Percentiles rank a stretch among this genome's conserved stretches.
Evolutionary conservation across 2,888 invertebrate species (phyloP).

Genomic region (Oxyteleia sp.): DNA sequence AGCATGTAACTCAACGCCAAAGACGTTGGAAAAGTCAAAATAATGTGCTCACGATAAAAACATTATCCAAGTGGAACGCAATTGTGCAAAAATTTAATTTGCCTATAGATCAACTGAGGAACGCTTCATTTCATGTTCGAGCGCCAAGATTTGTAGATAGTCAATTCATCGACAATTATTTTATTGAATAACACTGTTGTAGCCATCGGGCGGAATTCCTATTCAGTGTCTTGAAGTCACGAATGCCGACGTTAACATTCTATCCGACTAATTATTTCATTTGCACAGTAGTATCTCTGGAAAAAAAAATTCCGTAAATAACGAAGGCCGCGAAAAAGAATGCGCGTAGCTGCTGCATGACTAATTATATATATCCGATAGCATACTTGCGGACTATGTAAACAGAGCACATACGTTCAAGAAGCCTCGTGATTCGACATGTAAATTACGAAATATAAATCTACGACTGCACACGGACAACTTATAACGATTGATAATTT

Average conservation of each 20-base stretch:
- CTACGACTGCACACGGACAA: conserved; percentile 10
- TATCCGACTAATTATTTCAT: conserved; percentile 40
- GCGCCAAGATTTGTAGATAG: not conserved
- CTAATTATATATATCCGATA: conserved; percentile 47
- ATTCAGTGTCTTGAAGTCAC: conserved; percentile 8
- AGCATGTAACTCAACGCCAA: conserved; percentile 69
- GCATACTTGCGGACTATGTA: conserved; percentile 47
- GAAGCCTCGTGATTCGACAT: conserved; percentile 46
- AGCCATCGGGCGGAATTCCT: not conserved
- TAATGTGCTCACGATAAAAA: conserved; percentile 21
- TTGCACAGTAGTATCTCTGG: not conserved
- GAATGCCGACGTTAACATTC: conserved; percentile 5
- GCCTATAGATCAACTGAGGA: not conserved
- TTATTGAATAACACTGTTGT: conserved; percentile 21
- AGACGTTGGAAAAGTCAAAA: conserved; percentile 36
- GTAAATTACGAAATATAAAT: conserved; percentile 45
- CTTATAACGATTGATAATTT: conserved; percentile 23
- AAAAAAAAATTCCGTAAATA: conserved; percentile 29
- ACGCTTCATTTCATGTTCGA: no score
- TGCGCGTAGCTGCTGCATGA: conserved; percentile 40
- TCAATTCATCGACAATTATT: conserved; percentile 16
- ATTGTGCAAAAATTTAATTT: not conserved
- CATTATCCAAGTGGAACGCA: conserved; percentile 1
- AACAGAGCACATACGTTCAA: conserved; percentile 47
- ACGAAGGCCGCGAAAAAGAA: conserved; percentile 48